Conservation (phyloP, 2,888 invertebrate genomes). For the Escarpia spicata region DNA sequence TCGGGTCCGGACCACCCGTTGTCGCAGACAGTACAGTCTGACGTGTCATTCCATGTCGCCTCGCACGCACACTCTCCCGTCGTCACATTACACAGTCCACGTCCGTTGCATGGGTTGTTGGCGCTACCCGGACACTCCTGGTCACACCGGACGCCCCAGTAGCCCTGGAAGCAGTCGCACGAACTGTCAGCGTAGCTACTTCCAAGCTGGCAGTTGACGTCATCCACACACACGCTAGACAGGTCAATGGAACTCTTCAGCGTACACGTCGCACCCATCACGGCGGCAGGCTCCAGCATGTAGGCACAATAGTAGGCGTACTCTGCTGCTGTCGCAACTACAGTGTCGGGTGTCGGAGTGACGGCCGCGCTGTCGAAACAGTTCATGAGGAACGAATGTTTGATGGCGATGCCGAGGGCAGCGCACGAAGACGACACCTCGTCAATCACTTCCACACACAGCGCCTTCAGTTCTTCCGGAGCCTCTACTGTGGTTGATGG, state of each 20-base stretch:
- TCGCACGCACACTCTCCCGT: constrained; percentile 42
- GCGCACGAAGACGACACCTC: not conserved
- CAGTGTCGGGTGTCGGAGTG: not conserved
- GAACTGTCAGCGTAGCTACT: not conserved
- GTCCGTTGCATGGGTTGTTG: constrained; percentile 36
- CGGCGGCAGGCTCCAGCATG: not conserved
- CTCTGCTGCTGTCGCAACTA: not conserved
- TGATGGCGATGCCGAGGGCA: not conserved
- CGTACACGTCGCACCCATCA: not conserved
- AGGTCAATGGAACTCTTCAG: not conserved
- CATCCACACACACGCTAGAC: not conserved
- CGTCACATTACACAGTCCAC: constrained; percentile 39
- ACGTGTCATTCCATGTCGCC: constrained; percentile 34
- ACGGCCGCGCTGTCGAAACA: not conserved
- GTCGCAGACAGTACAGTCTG: constrained; percentile 39
- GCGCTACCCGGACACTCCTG: constrained; percentile 43
- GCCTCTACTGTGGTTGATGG: not conserved
- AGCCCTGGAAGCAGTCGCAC: constrained; percentile 43
- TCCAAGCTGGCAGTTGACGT: not conserved
- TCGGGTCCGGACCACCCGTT: constrained; percentile 40
- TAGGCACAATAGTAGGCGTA: not conserved
- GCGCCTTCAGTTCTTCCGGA: constrained; percentile 8
- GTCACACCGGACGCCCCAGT: constrained; percentile 45
- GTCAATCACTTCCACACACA: not conserved
- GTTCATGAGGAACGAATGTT: constrained; percentile 4